Conservation (phyloP, 1,140 invertebrate genomes). For the Diuraphis noxia region DNA sequence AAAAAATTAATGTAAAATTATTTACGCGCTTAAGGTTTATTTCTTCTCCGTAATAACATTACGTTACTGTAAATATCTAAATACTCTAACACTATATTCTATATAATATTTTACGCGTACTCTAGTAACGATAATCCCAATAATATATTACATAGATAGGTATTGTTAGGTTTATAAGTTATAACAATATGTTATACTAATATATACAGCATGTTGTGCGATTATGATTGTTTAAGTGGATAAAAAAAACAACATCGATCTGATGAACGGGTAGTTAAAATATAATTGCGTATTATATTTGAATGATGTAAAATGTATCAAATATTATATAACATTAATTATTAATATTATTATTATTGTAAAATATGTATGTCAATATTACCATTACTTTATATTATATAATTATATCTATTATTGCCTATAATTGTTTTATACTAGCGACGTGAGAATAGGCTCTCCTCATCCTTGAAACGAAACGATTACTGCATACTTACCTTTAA, state of each 20-base stretch:
- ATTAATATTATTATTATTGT: not conserved
- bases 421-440: not conserved
- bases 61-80: slow-evolving; percentile 30
- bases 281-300: not conserved
- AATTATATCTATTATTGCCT: not conserved
- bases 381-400: not conserved
- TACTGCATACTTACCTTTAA: not conserved
- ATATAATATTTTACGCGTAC: slow-evolving; percentile 3
- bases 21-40: not conserved
- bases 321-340: not conserved
- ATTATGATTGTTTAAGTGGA: not conserved
- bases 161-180: not conserved
- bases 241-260: not conserved
- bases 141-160: slow-evolving; percentile 9
- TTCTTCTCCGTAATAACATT: not conserved
- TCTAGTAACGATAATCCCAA: not conserved
- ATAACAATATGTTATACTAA: not conserved
- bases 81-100: not conserved
- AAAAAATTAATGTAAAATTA: not conserved
- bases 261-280: not conserved
- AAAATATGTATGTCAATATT: not conserved
- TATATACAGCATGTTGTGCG: not conserved
- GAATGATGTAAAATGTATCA: not conserved
- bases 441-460: not conserved
- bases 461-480: not conserved